Evolutionary conservation across 1,140 invertebrate genomes (phyloP), one percentile per base, ranked within the genome.

Genomic region (Phthorimaea operculella): DNA sequence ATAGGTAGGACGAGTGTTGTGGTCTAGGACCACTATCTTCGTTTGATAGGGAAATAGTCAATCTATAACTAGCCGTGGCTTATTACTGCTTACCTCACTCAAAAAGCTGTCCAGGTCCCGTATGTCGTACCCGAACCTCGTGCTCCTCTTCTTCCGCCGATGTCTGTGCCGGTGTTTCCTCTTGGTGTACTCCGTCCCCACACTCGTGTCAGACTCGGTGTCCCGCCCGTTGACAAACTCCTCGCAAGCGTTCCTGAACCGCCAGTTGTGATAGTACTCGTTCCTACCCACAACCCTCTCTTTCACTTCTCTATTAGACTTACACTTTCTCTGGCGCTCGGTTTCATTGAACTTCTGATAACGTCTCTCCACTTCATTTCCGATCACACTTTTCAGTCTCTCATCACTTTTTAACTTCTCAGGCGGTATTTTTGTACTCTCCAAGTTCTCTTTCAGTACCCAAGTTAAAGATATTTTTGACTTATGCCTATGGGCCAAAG

Each of bases 81-180:
- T 28, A 28, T 4, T 28, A 28, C n/a, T 3, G 51, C 66, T 72
- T 77, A 91, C 90, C 86, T 92, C 91, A 1, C 89, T 89, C 7
- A 94, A 80, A 71, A 93, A 93, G 28, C 88, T 88, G 60, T 93
- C 91, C 33, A 93, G 87, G 74, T 94, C 92, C 49, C 88, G 85
- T 18, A 93, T 93, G 57, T 93, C 91, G 60, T 93, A 93, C 28
- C 91, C 92, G 60, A 93, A 93, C 55, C 86, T 77, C 47, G 67
- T 59, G 8, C 57, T 72, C 12, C 64, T 63, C 55, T 75, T 71
- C 63, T 74, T 78, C 65, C 76, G 79, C 52, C 67, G 72, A 54
- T 83, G 77, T 33, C 78, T 63, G 62, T 83, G 72, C 51, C 76
- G 65, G 63, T 79, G 68, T 59, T 72, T 73, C 63, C 58, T 79